Evolutionary conservation across 2,888 invertebrate species (phyloP).

Genomic region (Acrocyrtus sp.): DNA sequence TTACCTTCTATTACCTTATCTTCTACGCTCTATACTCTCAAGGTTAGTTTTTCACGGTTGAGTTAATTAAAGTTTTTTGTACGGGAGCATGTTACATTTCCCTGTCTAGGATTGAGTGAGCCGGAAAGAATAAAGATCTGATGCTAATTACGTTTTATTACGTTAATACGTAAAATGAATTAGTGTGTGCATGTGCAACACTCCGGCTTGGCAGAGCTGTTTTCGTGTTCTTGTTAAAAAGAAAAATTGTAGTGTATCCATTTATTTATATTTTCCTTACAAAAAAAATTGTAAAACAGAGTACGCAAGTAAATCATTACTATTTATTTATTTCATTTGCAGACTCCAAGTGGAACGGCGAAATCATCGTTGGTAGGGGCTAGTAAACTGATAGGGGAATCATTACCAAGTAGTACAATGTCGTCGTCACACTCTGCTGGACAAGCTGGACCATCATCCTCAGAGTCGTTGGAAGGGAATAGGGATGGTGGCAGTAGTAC

Average conservation of each 20-base stretch:
- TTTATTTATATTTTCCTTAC: no score
- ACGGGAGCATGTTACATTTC: background rate
- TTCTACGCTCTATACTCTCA: conserved; percentile 9
- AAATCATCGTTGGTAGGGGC: conserved; percentile 1
- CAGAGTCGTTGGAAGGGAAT: conserved; percentile 4
- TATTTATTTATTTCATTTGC: background rate
- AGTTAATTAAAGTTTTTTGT: conserved; percentile 2
- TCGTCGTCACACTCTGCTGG: conserved; percentile 47
- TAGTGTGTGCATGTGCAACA: background rate
- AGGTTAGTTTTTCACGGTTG: conserved; percentile 33
- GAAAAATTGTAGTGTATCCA: background rate
- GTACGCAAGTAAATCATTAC: background rate
- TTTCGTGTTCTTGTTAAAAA: no score
- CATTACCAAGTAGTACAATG: conserved; percentile 17
- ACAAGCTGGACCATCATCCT: conserved; percentile 37
- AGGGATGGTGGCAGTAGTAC: background rate
- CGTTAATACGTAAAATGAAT: background rate
- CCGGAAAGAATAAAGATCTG: background rate
- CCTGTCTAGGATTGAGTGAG: background rate
- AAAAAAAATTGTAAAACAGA: background rate
- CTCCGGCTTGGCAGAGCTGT: no score
- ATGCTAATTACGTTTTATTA: background rate
- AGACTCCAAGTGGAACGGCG: conserved; percentile 38
- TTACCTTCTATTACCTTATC: background rate
- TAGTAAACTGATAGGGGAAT: background rate